Base-by-base conservation (phyloP, 2,797 vertebrate species). In the Periparus ater region DNA sequence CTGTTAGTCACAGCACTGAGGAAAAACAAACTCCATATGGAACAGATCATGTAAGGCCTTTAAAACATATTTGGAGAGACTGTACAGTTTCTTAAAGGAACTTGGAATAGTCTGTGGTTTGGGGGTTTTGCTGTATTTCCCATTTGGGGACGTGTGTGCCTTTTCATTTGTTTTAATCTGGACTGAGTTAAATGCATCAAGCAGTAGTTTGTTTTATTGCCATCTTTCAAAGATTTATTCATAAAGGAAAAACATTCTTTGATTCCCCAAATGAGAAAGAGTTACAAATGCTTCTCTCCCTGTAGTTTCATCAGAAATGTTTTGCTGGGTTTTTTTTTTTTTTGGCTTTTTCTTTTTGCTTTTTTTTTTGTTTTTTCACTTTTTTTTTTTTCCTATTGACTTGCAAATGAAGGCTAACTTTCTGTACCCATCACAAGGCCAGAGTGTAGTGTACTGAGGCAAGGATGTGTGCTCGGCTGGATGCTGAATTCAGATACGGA, bases 11-110 rank as follows among this genome's bases (percentile, higher is more conserved):
- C 77, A 94, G 92, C 25, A 53, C 62, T 50, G 79, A 90, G 76
- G 44, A 85, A 93, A 95, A 96, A 95, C 88, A 94, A 94, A 72
- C 79, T 90, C 76, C 95, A 95, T 95, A 93, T 91, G 95, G 92
- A 96, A 96, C 34, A 96, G 82, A 96, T 96, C 95, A 95, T 86
- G 76, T 79, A 77, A 91, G 80, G 67, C 55, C 70, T 94, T 97
- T 91, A 93, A 96, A 94, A 94, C 38, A 32, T 92, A 93, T 88
- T 96, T 95, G 82, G 79, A 92, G 89, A 79, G 79, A 70, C 70
- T 62, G 51, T 55, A 53, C 40, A 78, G 79, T 93, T 95, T 91
- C 78, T 96, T 74, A 88, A 89, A 95, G 73, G 72, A 86, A 94
- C 80, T 93, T 86, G 66, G 73, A 94, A 91, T 73, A 78, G 30